phyloP scores from a whole-genome alignment of 2,888 invertebrate genomes.

The Synanthedon myopaeformis region DNA sequence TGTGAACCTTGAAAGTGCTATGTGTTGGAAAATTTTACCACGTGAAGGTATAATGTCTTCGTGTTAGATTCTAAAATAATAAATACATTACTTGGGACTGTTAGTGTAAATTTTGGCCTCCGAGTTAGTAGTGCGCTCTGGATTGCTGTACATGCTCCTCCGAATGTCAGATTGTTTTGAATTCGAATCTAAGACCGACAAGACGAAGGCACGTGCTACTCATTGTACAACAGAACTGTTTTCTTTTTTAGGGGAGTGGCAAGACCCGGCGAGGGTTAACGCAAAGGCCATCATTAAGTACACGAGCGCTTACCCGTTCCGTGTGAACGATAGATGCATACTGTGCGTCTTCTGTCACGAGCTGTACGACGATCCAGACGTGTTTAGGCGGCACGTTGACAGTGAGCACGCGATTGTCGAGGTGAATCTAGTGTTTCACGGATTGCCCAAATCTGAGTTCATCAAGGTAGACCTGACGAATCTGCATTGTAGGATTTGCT shows the following conservation, averaged over 20 bases:
- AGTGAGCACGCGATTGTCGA: conserved; percentile 42
- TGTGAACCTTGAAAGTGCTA: no score
- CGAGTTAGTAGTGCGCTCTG: no score
- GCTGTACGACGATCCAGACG: conserved; percentile 41
- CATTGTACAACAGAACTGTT: conserved; percentile 18
- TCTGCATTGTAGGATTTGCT: conserved; percentile 38
- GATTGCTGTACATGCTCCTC: no score
- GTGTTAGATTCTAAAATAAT: no score
- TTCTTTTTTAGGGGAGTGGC: conserved; percentile 55
- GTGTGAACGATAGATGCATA: conserved; percentile 54
- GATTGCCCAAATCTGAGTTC: conserved; percentile 48
- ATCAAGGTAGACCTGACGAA: conserved; percentile 51
- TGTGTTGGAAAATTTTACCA: no score
- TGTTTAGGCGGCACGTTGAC: conserved; percentile 44
- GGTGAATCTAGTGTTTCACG: conserved; percentile 44
- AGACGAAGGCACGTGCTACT: no score
- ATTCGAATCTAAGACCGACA: no score
- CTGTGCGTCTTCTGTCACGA: conserved; percentile 60
- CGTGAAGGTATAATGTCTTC: no score
- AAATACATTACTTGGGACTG: no score
- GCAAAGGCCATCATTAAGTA: conserved; percentile 45
- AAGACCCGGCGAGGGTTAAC: conserved; percentile 50
- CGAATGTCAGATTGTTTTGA: no score
- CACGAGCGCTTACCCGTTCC: conserved; percentile 58
- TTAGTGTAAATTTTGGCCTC: no score